A percentile compares a stretch with the other conserved stretches of the same genome.
Conservation (phyloP, 2,888 invertebrate species). For the Ectemnius cavifrons region DNA sequence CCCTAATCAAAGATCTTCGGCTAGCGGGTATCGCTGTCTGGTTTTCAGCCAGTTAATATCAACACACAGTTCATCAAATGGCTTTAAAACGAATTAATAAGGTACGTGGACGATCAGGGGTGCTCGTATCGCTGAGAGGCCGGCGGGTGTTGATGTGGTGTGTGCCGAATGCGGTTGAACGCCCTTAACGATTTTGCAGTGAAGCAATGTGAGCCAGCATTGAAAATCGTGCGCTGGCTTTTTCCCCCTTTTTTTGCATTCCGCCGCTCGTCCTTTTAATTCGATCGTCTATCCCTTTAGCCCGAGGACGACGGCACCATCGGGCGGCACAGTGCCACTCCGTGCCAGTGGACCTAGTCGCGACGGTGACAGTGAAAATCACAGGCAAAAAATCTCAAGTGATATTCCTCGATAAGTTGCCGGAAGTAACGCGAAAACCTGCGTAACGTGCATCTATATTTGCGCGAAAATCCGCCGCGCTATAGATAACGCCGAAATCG, state of each 20-base stretch:
- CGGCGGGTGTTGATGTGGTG: conserved; percentile 57
- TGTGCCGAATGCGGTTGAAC: conserved; percentile 75
- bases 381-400: conserved; percentile 59
- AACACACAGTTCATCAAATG: conserved; percentile 82
- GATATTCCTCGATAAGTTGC: conserved; percentile 68
- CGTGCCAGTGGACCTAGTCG: conserved; percentile 53
- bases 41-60: conserved; percentile 88
- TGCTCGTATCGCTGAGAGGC: conserved; percentile 52
- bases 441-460: conserved; percentile 50
- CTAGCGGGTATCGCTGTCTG: conserved; percentile 90
- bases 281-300: conserved; percentile 37
- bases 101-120: conserved; percentile 82
- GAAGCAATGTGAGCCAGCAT: conserved; percentile 84
- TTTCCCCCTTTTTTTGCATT: conserved; percentile 46
- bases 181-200: conserved; percentile 82
- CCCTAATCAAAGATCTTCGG: conserved; percentile 92
- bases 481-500: conserved; percentile 68
- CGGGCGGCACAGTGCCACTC: conserved; percentile 50
- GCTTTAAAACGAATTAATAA: conserved; percentile 99
- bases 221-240: conserved; percentile 77
- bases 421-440: conserved; percentile 78
- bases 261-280: conserved; percentile 45
- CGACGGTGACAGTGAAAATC: conserved; percentile 66
- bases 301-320: conserved; percentile 30
- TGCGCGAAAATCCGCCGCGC: conserved; percentile 48